phyloP scores from a whole-genome alignment of 2,888 invertebrate species.

The Aleiodes alternator region DNA sequence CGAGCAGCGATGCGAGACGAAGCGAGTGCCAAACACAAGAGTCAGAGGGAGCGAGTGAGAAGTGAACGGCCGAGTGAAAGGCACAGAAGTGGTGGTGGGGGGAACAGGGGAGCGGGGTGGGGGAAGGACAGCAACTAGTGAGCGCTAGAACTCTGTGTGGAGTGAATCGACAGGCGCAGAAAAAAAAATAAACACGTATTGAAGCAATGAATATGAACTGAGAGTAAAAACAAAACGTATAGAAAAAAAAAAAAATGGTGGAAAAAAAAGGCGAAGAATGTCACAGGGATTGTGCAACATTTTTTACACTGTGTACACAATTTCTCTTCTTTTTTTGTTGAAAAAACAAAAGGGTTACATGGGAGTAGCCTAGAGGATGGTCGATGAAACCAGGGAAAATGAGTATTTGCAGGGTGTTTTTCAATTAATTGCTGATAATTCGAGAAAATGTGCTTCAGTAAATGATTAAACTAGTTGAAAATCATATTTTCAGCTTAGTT shows the following conservation, averaged over 20 bases:
- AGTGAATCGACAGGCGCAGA: conserved; percentile 48
- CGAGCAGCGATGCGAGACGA: conserved; percentile 49
- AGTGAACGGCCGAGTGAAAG: background rate
- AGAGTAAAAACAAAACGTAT: no score
- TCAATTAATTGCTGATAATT: no score
- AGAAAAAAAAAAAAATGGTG: no score
- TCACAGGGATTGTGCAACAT: conserved; percentile 22
- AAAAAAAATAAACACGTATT: conserved; percentile 3
- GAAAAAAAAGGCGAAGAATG: conserved; percentile 45
- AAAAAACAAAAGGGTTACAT: conserved; percentile 35
- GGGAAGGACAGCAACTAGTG: background rate
- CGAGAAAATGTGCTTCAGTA: no score
- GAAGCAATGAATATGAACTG: conserved; percentile 14
- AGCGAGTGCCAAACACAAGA: conserved; percentile 20
- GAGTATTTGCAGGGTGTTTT: no score
- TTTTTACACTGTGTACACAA: no score
- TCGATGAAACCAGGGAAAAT: no score
- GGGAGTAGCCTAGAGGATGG: no score
- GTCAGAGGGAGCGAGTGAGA: conserved; percentile 7
- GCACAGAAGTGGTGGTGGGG: no score
- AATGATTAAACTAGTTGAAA: no score
- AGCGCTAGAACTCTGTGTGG: conserved; percentile 28
- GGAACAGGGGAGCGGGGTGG: background rate
- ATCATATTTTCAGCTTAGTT: no score
- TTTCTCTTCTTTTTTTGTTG: no score